phyloP scores from a whole-genome alignment of 2,113 vertebrate species.

The Scortum barcoo region DNA sequence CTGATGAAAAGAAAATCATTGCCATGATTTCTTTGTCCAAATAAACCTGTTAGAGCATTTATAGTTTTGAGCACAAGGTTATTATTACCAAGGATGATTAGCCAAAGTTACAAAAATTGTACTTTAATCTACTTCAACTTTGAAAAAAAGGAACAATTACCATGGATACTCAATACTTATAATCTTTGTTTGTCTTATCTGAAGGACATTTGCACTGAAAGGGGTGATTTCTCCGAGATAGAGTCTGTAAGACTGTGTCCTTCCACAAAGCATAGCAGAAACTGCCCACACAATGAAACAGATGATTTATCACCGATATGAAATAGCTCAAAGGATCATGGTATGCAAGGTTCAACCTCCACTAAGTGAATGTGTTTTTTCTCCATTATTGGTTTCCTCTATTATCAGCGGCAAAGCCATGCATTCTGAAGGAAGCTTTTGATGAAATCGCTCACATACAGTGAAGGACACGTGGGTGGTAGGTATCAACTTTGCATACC shows the following conservation, averaged over 20 bases:
- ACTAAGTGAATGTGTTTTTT: conserved; percentile 1
- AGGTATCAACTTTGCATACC: neutral
- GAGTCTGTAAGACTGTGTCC: neutral
- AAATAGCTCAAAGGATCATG: neutral
- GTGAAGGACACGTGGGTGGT: conserved; percentile 6
- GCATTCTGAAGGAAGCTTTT: neutral
- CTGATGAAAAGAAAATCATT: too few relatives aligned
- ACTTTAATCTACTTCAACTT: too few relatives aligned
- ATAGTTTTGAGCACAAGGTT: neutral
- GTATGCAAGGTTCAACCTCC: conserved; percentile 16
- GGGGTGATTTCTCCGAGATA: neutral
- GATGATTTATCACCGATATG: neutral
- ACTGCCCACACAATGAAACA: neutral
- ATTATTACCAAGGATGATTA: neutral
- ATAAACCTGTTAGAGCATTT: neutral
- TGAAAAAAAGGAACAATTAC: neutral
- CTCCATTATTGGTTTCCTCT: neutral
- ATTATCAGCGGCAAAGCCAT: neutral
- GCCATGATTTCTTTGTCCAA: too few relatives aligned
- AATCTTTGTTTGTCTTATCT: neutral
- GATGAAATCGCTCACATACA: neutral
- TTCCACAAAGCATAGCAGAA: neutral
- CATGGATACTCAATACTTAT: too few relatives aligned
- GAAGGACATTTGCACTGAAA: conserved; percentile 8
- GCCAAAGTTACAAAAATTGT: neutral